Evolutionary conservation across 2,113 vertebrate species (phyloP).

Genomic region (Gracilinanus agilis): DNA sequence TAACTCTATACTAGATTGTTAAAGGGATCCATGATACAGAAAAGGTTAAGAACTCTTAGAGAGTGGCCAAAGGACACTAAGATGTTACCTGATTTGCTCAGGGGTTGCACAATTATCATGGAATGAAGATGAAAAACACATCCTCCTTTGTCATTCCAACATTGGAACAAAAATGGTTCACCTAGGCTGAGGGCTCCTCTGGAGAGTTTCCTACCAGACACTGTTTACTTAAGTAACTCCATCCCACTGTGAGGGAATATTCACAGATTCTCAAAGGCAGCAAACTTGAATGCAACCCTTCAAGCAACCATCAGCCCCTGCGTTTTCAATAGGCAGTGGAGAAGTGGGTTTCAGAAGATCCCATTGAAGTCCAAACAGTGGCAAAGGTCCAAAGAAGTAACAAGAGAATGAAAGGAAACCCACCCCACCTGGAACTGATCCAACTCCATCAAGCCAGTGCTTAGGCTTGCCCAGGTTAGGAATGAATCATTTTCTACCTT

Average conservation of each 20-base stretch:
- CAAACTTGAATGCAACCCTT: neutral
- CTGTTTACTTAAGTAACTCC: neutral
- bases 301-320: neutral
- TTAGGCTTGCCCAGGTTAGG: neutral
- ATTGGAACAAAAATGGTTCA: neutral
- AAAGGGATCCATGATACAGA: neutral
- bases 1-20: neutral
- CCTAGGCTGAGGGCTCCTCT: neutral
- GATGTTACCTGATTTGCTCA: neutral
- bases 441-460: neutral
- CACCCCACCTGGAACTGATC: neutral
- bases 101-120: neutral
- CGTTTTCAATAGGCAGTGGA: neutral
- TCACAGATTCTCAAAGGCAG: neutral
- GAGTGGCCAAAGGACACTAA: neutral
- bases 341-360: neutral
- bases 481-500: neutral
- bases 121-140: neutral
- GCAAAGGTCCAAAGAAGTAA: constrained; percentile 7
- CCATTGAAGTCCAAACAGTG: neutral
- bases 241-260: neutral
- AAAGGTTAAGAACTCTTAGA: neutral
- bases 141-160: neutral
- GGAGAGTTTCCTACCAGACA: neutral
- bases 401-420: neutral